A percentile compares a stretch with the other conserved stretches of the same genome.
phyloP scores from a whole-genome alignment of 2,888 invertebrate genomes.

The Melieria picta region DNA sequence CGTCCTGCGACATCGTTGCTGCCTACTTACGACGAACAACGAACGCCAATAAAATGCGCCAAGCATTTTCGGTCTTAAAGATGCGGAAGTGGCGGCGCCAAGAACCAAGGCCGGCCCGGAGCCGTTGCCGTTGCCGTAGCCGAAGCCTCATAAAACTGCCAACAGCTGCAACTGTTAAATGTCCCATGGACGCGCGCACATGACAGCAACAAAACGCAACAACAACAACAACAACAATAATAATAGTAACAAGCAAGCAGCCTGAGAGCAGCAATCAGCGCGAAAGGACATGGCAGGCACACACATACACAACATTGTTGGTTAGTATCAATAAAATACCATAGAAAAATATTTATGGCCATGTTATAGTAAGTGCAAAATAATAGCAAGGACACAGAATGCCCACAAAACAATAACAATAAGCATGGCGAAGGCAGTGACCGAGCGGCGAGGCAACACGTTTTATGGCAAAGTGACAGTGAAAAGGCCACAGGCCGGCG shows the following conservation, averaged over 20 bases:
- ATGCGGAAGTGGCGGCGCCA: no score
- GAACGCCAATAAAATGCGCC: no score
- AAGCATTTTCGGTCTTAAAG: no score
- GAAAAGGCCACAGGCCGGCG: neutral
- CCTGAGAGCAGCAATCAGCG: neutral
- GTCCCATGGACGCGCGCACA: slow-evolving; percentile 28
- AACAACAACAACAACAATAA: slow-evolving; percentile 22
- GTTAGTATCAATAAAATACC: slow-evolving; percentile 45
- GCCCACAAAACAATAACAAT: neutral
- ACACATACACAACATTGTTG: slow-evolving; percentile 37
- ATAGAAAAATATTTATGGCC: slow-evolving; percentile 48
- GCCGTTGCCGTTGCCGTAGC: no score
- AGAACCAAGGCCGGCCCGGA: no score
- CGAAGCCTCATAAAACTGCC: slow-evolving; percentile 46
- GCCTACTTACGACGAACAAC: no score
- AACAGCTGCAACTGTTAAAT: slow-evolving; percentile 51
- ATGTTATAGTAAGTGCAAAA: slow-evolving; percentile 48
- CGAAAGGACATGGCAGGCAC: neutral
- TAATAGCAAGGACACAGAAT: slow-evolving; percentile 37
- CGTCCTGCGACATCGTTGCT: neutral
- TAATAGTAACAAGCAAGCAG: neutral
- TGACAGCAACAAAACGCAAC: slow-evolving; percentile 8
- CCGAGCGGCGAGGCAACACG: slow-evolving; percentile 2
- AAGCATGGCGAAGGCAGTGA: slow-evolving; percentile 18
- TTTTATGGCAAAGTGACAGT: neutral